Evolutionary conservation across 2,888 invertebrate species (phyloP).

Genomic region (Gandaritis pyraliata): DNA sequence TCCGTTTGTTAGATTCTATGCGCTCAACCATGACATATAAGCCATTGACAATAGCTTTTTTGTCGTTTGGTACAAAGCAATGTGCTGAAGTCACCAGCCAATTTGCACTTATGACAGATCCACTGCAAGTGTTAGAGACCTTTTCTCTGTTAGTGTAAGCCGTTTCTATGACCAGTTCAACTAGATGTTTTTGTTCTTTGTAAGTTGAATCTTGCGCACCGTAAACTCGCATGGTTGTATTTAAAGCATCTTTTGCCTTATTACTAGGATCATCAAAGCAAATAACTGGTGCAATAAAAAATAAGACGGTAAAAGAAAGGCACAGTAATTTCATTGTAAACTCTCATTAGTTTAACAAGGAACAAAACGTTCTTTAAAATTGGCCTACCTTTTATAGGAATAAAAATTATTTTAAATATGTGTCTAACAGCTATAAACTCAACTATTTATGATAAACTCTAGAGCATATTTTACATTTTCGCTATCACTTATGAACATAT

Average conservation of each 20-base stretch:
- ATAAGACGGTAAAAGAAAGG: background rate
- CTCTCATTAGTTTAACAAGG: background rate
- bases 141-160: too few relatives aligned
- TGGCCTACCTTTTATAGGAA: background rate
- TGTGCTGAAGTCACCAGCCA: constrained; percentile 51
- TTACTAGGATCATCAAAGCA: background rate
- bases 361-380: constrained; percentile 3
- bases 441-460: too few relatives aligned
- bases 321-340: constrained; percentile 5
- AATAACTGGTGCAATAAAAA: background rate
- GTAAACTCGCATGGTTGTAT: constrained; percentile 4
- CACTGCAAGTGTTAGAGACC: constrained; percentile 39
- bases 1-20: constrained; percentile 1
- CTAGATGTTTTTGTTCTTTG: constrained; percentile 43
- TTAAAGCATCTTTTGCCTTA: background rate
- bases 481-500: too few relatives aligned
- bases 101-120: constrained; percentile 43
- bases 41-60: background rate
- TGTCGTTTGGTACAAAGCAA: constrained; percentile 36
- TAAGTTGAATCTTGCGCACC: constrained; percentile 4
- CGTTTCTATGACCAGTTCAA: constrained; percentile 33
- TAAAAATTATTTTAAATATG: constrained; percentile 2
- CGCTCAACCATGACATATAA: background rate
- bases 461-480: too few relatives aligned
- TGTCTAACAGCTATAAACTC: background rate